phyloP scores from a whole-genome alignment of 2,113 vertebrate genomes.

The Meriones unguiculatus region DNA sequence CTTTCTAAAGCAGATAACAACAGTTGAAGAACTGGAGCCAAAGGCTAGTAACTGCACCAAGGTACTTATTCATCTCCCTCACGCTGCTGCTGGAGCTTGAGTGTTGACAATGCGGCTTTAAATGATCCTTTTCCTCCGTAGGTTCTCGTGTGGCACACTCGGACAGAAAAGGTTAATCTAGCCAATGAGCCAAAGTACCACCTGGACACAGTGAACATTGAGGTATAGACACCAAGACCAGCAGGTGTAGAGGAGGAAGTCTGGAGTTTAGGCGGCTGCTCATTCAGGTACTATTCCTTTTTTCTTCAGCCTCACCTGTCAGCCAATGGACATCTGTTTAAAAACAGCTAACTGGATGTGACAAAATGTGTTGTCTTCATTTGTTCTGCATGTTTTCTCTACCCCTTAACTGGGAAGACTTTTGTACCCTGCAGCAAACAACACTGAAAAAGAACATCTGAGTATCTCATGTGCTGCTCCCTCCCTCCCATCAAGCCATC shows the following conservation, averaged over 20 bases:
- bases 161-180: conserved; percentile 97
- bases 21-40: conserved; percentile 96
- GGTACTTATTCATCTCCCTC: conserved; percentile 85
- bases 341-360: conserved; percentile 58
- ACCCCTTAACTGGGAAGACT: conserved; percentile 67
- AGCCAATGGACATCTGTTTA: conserved; percentile 62
- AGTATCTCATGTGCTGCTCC: neutral
- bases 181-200: conserved; percentile 95
- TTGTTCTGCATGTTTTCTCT: conserved; percentile 85
- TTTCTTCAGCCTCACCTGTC: conserved; percentile 45
- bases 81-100: neutral
- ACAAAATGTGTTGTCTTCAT: conserved; percentile 70
- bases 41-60: conserved; percentile 98
- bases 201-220: conserved; percentile 94
- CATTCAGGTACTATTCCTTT: conserved; percentile 65
- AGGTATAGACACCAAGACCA: conserved; percentile 88
- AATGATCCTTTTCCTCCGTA: conserved; percentile 74
- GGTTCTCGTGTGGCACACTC: conserved; percentile 99
- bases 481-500: neutral
- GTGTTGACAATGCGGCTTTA: neutral
- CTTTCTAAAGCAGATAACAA: conserved; percentile 98
- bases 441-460: conserved; percentile 66
- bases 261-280: neutral
- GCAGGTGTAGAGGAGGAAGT: accelerated
- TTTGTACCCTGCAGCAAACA: neutral